These are phyloP conservation scores for Drosophila melanogaster DNA, from an alignment of 1,140 invertebrate species.

Conservation along the genomic window DNA sequence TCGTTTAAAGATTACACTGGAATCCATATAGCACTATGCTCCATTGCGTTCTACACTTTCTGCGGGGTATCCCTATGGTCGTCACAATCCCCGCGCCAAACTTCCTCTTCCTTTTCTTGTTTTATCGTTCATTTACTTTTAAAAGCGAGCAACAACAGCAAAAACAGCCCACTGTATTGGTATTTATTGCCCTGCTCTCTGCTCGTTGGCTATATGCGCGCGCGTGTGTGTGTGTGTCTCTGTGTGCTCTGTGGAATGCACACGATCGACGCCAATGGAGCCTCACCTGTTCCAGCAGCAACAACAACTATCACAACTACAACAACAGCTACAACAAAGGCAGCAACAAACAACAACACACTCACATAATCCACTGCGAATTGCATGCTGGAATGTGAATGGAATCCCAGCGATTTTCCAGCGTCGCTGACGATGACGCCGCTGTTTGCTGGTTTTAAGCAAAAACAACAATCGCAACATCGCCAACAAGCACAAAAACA, in stretches of 20 bases:
- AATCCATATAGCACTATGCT: background rate
- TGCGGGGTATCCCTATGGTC: constrained; percentile 21
- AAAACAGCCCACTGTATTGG: constrained; percentile 29
- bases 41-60: background rate
- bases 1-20: too few species aligned
- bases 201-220: constrained; percentile 18
- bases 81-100: constrained; percentile 4
- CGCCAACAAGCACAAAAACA: constrained; percentile 7
- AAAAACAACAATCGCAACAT: constrained; percentile 24
- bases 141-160: constrained; percentile 58
- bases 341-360: constrained; percentile 25
- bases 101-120: constrained; percentile 58
- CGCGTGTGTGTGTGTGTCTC: constrained; percentile 26
- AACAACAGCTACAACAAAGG: constrained; percentile 37
- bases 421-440: constrained; percentile 79
- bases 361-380: constrained; percentile 75
- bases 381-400: constrained; percentile 85
- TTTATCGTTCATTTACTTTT: constrained; percentile 82
- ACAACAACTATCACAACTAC: constrained; percentile 28
- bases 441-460: constrained; percentile 38
- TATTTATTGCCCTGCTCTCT: constrained; percentile 76
- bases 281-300: constrained; percentile 71
- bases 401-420: constrained; percentile 83
- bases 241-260: constrained; percentile 72
- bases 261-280: constrained; percentile 66